Conservation (phyloP, 2,113 vertebrate genomes). For the Hippocampus zosterae region DNA sequence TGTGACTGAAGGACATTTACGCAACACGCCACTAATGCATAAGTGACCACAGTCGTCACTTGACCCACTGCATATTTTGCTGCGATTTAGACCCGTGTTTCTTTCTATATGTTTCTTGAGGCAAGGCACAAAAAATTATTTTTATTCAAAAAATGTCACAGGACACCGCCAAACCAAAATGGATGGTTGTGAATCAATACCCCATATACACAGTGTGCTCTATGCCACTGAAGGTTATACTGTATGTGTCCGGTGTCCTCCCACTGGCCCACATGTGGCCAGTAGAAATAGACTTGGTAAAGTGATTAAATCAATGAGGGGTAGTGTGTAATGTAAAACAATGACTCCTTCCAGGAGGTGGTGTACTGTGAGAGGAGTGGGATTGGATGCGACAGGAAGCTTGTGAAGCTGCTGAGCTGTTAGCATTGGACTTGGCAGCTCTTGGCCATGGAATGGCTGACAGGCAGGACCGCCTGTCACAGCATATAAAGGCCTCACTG, state of each 20-base stretch:
- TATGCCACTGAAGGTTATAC: background rate
- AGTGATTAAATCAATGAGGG: conserved; percentile 49
- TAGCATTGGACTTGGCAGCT: conserved; percentile 68
- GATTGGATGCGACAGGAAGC: conserved; percentile 66
- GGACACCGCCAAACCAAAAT: too few relatives aligned
- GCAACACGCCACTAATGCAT: background rate
- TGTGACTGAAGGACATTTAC: conserved; percentile 13
- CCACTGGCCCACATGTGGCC: conserved; percentile 3
- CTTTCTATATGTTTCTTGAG: too few relatives aligned
- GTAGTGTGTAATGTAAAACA: conserved; percentile 54
- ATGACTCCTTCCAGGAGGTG: conserved; percentile 62
- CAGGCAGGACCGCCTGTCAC: conserved; percentile 62
- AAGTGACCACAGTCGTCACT: conserved; percentile 2
- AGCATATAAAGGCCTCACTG: conserved; percentile 50
- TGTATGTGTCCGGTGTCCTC: conserved; percentile 1
- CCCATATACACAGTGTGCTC: conserved; percentile 7
- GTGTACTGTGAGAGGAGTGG: conserved; percentile 42
- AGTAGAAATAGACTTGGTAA: conserved; percentile 30
- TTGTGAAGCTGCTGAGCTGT: conserved; percentile 56
- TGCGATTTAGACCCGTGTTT: background rate
- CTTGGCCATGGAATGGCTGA: conserved; percentile 62
- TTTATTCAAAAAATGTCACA: too few relatives aligned
- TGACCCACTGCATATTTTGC: background rate
- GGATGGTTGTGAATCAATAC: background rate
- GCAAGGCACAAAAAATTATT: too few relatives aligned